Percentiles rank a stretch among this genome's conserved stretches.
These are phyloP conservation scores for Anguilla japonica DNA, from an alignment of 2,113 vertebrate species.

Conservation along the genomic window DNA sequence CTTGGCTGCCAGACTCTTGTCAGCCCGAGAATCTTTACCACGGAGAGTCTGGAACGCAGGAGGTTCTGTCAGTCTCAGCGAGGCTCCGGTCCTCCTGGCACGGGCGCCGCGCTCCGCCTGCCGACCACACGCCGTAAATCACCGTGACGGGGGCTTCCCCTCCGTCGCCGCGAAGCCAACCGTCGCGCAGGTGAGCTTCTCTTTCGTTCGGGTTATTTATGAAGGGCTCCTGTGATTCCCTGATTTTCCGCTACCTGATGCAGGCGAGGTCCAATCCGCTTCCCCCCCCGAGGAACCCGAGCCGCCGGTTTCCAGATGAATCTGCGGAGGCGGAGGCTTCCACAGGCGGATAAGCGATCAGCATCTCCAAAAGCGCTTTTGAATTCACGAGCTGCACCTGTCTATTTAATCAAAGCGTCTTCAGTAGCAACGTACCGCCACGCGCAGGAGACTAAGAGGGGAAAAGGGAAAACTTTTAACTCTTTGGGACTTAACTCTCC, in stretches of 20 bases:
- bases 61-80: constrained; percentile 15
- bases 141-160: constrained; percentile 2
- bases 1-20: constrained; percentile 28
- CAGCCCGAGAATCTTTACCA: constrained; percentile 52
- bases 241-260: background rate
- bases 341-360: background rate
- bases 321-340: background rate
- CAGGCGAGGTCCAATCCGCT: background rate
- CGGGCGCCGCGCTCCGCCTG: constrained; percentile 18
- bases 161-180: constrained; percentile 15
- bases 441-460: background rate
- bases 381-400: background rate
- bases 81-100: constrained; percentile 23
- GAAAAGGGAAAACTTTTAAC: background rate
- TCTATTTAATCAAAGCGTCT: background rate
- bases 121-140: constrained; percentile 15
- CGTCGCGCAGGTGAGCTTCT: background rate
- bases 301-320: background rate
- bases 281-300: background rate
- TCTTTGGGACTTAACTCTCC: background rate
- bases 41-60: constrained; percentile 52
- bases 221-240: background rate
- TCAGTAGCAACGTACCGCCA: background rate
- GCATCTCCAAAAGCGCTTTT: background rate
- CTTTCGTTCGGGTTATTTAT: constrained; percentile 10